Conservation (phyloP, 2,797 vertebrate species). For the Liparis tanakae region DNA sequence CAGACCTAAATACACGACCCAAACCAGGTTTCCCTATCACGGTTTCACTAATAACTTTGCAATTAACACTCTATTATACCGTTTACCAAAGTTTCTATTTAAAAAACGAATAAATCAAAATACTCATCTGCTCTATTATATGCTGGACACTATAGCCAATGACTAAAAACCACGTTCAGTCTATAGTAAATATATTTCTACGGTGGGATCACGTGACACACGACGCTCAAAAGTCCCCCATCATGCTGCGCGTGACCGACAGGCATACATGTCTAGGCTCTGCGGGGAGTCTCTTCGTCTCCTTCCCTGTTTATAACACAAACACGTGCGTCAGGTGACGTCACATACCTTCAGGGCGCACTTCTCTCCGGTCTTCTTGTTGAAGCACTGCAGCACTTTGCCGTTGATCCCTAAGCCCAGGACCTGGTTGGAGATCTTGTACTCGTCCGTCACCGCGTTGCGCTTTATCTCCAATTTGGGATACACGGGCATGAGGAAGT, state of each 20-base stretch:
- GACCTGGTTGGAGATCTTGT: slow-evolving; percentile 93
- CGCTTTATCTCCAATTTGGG: slow-evolving; percentile 91
- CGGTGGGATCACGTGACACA: not conserved
- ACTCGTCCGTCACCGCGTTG: slow-evolving; percentile 95
- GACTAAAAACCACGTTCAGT: not conserved
- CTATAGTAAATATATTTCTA: not conserved
- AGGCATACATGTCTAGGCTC: too few species aligned
- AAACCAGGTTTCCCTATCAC: not conserved
- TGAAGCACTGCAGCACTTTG: slow-evolving; percentile 95
- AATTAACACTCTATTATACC: not conserved
- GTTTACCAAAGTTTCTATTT: not conserved
- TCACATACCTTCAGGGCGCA: slow-evolving; percentile 93
- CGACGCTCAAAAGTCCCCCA: not conserved
- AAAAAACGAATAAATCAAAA: not conserved
- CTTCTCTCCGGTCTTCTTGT: slow-evolving; percentile 91
- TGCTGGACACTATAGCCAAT: not conserved
- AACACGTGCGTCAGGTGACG: slow-evolving; percentile 24
- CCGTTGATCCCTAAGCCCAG: slow-evolving; percentile 97
- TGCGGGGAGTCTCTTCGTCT: not conserved
- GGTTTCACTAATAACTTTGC: not conserved
- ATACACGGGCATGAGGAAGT: slow-evolving; percentile 72
- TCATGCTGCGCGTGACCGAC: not conserved
- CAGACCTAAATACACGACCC: not conserved
- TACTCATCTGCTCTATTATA: not conserved
- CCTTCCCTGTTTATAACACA: not conserved